Conservation (phyloP, 2,113 vertebrate genomes). For the Oenanthe oenanthe region DNA sequence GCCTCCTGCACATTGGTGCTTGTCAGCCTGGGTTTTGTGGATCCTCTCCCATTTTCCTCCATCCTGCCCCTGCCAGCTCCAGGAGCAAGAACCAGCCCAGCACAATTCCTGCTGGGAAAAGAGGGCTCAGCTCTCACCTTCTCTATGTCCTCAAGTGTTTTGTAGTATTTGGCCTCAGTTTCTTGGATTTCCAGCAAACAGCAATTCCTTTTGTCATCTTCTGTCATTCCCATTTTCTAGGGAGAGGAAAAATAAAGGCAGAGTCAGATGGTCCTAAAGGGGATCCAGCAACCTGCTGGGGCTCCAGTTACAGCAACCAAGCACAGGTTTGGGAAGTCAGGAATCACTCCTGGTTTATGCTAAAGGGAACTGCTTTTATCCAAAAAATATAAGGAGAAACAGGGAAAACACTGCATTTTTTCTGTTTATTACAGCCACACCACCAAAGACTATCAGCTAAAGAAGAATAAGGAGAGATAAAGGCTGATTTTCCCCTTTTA, state of each 20-base stretch:
- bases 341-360: not conserved
- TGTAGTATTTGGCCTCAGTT: slow-evolving; percentile 96
- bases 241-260: not conserved
- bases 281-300: not conserved
- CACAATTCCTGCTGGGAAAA: accelerated
- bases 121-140: slow-evolving; percentile 77
- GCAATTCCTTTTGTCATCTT: slow-evolving; percentile 96
- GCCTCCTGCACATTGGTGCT: not conserved
- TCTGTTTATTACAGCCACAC: not conserved
- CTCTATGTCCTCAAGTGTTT: slow-evolving; percentile 95
- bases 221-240: slow-evolving; percentile 98
- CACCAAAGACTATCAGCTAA: not conserved
- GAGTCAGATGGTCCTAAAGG: no score
- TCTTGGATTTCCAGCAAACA: slow-evolving; percentile 96
- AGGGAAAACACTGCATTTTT: not conserved
- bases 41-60: not conserved
- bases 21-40: not conserved
- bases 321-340: not conserved
- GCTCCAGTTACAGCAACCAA: not conserved
- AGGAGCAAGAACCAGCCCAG: not conserved
- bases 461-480: not conserved
- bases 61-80: not conserved
- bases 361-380: not conserved
- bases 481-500: not conserved
- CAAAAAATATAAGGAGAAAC: not conserved